These are phyloP conservation scores for Cordilura impudica DNA, from an alignment of 2,888 invertebrate species.

Conservation along the genomic window DNA sequence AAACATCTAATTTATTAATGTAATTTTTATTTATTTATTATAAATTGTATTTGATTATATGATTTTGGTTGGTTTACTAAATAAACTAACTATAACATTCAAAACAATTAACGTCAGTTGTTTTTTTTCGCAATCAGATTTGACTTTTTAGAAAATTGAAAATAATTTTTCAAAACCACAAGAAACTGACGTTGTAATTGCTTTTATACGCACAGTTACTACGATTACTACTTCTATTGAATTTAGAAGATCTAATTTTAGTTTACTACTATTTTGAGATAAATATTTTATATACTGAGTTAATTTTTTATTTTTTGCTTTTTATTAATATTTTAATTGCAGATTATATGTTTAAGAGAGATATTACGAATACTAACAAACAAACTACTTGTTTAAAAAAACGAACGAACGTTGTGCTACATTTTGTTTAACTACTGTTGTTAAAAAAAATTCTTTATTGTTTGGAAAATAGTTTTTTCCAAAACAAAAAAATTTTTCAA, in stretches of 20 bases:
- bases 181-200: slow-evolving; percentile 20
- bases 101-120: slow-evolving; percentile 35
- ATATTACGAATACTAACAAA: slow-evolving; percentile 38
- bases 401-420: slow-evolving; percentile 36
- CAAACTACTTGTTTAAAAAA: slow-evolving; percentile 32
- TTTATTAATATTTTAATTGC: background rate
- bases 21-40: background rate
- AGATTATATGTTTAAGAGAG: slow-evolving; percentile 31
- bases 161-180: background rate
- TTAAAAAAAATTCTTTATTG: background rate
- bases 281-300: background rate
- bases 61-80: background rate
- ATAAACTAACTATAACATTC: slow-evolving; percentile 24
- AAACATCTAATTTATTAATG: background rate
- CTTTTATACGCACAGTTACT: slow-evolving; percentile 9
- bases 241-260: no score
- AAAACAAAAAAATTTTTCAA: background rate
- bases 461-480: no score
- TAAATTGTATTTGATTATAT: background rate
- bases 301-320: no score
- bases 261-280: background rate
- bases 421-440: slow-evolving; percentile 15
- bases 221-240: slow-evolving; percentile 29
- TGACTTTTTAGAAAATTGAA: background rate
- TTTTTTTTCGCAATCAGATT: background rate